A percentile compares a stretch with the other conserved stretches of the same genome.
These are phyloP conservation scores for Haliclystus octoradiatus DNA, from an alignment of 30 jellyfish, hydroid and myxozoan species.

Conservation along the genomic window DNA sequence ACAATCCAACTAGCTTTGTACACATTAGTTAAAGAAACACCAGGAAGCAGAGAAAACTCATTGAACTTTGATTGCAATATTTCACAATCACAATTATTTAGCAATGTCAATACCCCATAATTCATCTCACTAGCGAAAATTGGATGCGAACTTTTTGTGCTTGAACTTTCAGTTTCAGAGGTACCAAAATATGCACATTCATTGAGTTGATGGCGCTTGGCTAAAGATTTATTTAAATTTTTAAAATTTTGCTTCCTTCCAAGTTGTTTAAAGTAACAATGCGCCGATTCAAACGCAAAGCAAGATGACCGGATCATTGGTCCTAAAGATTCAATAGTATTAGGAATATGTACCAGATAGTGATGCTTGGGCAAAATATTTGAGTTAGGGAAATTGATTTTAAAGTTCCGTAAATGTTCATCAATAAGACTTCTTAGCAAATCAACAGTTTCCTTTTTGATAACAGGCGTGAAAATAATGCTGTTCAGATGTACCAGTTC, in stretches of 20 bases:
- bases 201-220: constrained; percentile 25
- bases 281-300: constrained; percentile 30
- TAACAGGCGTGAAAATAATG: constrained; percentile 1
- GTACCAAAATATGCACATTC: constrained; percentile 31
- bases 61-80: constrained; percentile 1
- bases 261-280: constrained; percentile 12
- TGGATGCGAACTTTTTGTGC: constrained; percentile 33
- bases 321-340: constrained; percentile 8
- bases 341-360: constrained; percentile 30
- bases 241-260: constrained; percentile 35
- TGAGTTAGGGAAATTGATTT: constrained; percentile 11
- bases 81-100: neutral
- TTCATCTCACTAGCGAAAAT: constrained; percentile 21
- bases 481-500: neutral
- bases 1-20: constrained; percentile 18
- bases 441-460: neutral
- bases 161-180: neutral
- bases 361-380: constrained; percentile 36
- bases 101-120: constrained; percentile 20
- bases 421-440: neutral
- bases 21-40: constrained; percentile 6
- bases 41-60: constrained; percentile 14
- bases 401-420: constrained; percentile 13
- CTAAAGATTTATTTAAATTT: constrained; percentile 17
- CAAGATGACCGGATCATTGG: constrained; percentile 39